Evolutionary conservation across 2,888 invertebrate genomes (phyloP).

Genomic region (Noctua fimbriata): DNA sequence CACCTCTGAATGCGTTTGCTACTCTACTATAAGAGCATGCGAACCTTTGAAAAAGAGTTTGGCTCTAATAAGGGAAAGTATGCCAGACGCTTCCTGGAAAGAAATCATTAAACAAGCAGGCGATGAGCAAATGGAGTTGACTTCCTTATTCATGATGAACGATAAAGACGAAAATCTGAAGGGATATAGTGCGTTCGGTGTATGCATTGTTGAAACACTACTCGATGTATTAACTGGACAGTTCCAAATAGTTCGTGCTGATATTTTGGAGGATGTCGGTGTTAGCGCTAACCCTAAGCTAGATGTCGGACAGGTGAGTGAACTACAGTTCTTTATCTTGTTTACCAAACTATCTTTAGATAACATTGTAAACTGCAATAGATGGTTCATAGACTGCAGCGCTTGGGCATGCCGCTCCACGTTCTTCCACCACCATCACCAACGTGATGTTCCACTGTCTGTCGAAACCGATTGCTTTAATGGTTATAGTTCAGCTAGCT

Average conservation of each 20-base stretch:
- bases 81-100: background rate
- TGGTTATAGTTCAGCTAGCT: background rate
- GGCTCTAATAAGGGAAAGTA: background rate
- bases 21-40: background rate
- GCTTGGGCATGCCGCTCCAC: background rate
- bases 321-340: background rate
- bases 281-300: conserved; percentile 85
- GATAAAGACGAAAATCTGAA: background rate
- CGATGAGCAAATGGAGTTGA: background rate
- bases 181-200: background rate
- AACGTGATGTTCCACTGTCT: background rate
- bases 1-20: background rate
- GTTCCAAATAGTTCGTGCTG: conserved; percentile 90
- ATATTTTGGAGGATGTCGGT: conserved; percentile 93
- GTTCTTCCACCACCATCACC: background rate
- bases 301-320: conserved; percentile 1
- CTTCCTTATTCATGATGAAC: conserved; percentile 5
- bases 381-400: background rate
- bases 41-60: background rate
- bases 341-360: background rate
- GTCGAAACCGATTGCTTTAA: background rate
- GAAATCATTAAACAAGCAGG: background rate
- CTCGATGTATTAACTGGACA: conserved; percentile 91
- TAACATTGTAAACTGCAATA: background rate
- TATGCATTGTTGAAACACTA: background rate